Percentiles rank a stretch among this genome's conserved stretches.
Evolutionary conservation across 1,140 invertebrate species (phyloP).

Genomic region (Aphaenogaster rudis): DNA sequence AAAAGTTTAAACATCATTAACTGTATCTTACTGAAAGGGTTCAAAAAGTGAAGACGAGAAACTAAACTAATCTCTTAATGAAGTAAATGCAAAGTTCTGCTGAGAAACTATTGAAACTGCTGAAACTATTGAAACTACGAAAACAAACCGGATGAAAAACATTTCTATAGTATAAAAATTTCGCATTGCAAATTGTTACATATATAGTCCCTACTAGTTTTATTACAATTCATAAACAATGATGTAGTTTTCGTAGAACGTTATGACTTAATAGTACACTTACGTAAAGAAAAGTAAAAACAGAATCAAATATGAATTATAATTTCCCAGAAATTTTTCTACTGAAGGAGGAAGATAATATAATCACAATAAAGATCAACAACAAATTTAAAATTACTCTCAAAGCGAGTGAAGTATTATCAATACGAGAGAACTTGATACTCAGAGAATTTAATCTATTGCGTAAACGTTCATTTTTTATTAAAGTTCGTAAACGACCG

Average conservation of each 20-base stretch:
- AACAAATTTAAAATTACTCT: slow-evolving; percentile 27
- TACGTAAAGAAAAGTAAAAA: not conserved
- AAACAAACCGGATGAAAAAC: not conserved
- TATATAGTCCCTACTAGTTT: not conserved
- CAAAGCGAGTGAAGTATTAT: slow-evolving; percentile 37
- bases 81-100: slow-evolving; percentile 60
- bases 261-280: not conserved
- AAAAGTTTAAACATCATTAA: slow-evolving; percentile 79
- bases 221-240: not conserved
- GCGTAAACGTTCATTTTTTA: slow-evolving; percentile 32
- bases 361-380: not conserved
- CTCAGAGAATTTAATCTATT: slow-evolving; percentile 46
- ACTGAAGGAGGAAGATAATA: not conserved
- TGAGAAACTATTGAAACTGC: slow-evolving; percentile 16
- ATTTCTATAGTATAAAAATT: slow-evolving; percentile 32
- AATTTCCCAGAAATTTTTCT: not conserved
- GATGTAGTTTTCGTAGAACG: not conserved
- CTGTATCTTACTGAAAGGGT: slow-evolving; percentile 68
- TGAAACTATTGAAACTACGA: not conserved
- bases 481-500: slow-evolving; percentile 45
- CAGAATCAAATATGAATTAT: not conserved
- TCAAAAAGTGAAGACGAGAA: slow-evolving; percentile 60
- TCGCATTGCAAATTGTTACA: not conserved
- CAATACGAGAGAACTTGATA: not conserved
- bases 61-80: slow-evolving; percentile 74